These are phyloP conservation scores for Bombus confusus DNA, from an alignment of 1,140 invertebrate species.

Conservation along the genomic window DNA sequence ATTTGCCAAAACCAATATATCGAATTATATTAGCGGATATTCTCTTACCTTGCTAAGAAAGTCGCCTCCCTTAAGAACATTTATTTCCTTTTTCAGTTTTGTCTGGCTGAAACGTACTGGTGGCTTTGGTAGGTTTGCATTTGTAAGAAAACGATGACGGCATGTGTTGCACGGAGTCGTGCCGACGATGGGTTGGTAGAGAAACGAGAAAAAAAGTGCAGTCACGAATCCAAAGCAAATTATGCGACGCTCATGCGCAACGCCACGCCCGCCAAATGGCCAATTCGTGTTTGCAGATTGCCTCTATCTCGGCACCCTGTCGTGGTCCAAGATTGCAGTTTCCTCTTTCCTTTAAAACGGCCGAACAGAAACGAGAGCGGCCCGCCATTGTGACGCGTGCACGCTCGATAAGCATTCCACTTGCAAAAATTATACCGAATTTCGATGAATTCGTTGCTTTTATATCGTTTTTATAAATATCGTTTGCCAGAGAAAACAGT, in stretches of 20 bases:
- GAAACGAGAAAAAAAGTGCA: constrained; percentile 49
- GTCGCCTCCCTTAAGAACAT: too few relatives aligned
- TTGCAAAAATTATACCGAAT: constrained; percentile 32
- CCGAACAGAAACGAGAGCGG: constrained; percentile 48
- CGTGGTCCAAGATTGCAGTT: constrained; percentile 76
- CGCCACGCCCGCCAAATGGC: constrained; percentile 80
- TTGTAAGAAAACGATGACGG: constrained; percentile 26
- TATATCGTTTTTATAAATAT: constrained; percentile 13
- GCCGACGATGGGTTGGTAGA: constrained; percentile 53
- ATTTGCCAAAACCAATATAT: too few relatives aligned
- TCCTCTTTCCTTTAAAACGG: constrained; percentile 75
- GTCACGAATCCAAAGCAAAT: constrained; percentile 73
- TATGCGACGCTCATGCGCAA: constrained; percentile 72
- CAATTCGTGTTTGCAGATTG: constrained; percentile 82
- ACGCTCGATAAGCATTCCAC: constrained; percentile 29
- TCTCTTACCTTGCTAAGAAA: not conserved
- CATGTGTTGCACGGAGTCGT: constrained; percentile 18
- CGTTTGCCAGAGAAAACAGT: not conserved
- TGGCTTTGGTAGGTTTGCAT: not conserved
- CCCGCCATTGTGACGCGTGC: constrained; percentile 23
- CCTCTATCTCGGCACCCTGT: constrained; percentile 81
- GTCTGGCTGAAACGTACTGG: not conserved
- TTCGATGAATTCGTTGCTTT: constrained; percentile 8
- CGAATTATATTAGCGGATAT: too few relatives aligned
- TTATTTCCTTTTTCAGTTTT: too few relatives aligned